Percentiles rank a stretch among this genome's conserved stretches.
These are phyloP conservation scores for Bergia puertoricense DNA, from an alignment of 92 coral and sea anemone genomes.

Conservation along the genomic window DNA sequence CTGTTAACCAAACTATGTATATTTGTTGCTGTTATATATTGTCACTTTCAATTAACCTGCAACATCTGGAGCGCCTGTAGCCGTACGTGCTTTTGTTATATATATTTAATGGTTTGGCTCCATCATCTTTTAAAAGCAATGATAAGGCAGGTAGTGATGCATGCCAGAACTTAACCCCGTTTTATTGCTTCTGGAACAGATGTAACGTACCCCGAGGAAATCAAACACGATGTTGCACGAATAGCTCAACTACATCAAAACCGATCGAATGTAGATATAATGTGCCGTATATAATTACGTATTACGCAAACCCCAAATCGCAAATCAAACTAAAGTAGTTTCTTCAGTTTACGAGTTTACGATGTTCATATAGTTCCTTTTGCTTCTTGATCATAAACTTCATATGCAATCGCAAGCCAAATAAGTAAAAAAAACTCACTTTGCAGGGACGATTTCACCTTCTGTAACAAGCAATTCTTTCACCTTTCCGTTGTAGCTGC, in stretches of 20 bases:
- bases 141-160: too few relatives aligned
- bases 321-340: not conserved
- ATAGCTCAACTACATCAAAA: not conserved
- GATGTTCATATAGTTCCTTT: not conserved
- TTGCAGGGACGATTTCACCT: constrained; percentile 87
- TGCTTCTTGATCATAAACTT: not conserved
- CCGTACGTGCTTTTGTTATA: too few relatives aligned
- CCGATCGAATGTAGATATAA: not conserved
- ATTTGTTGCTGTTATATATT: too few relatives aligned
- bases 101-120: not conserved
- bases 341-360: not conserved
- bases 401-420: not conserved
- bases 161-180: not conserved
- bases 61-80: too few relatives aligned
- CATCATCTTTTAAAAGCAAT: not conserved
- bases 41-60: too few relatives aligned
- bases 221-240: not conserved
- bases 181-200: not conserved
- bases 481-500: constrained; percentile 77
- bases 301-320: not conserved
- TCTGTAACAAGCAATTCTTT: constrained; percentile 82
- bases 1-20: too few relatives aligned
- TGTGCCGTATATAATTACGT: too few relatives aligned
- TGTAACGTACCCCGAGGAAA: not conserved
- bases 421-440: constrained; percentile 62